Base-by-base conservation (phyloP, 1,140 invertebrate genomes). In the Tribolium madens region DNA sequence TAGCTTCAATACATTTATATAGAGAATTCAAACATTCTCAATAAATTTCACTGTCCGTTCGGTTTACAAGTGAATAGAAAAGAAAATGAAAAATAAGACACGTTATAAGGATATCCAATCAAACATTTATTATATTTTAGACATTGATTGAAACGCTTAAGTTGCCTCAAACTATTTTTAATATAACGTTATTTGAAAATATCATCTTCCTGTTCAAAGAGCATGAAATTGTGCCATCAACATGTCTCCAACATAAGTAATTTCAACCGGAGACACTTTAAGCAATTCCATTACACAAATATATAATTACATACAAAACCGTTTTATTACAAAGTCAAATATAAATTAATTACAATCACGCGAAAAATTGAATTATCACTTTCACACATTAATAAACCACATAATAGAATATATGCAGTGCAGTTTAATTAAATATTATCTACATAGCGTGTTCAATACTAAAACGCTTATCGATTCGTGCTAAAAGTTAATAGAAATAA, bases 161-260 rank as follows among this genome's bases (percentile, higher is more conserved):
- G 10, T 18, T 33, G 18, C 57, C n/a, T 57, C 57, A 31, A 64
- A 64, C 57, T 64, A 64, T 64, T 64, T 64, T 64, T 64, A 64
- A 64, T 64, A 71, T 47, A 71, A 71, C 36, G 17, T 48, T 71
- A 48, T 71, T 71, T 47, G 50, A 73, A 73, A 52, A 73, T 73
- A 73, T 53, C 71, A 73, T 73, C 52, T 73, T 36, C n/a, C 12
- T 73, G 71, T 73, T 73, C 71, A 53, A n/a, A 10, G 26, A 53
- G 21, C 71, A 73, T 73, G 71, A 73, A 73, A 73, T 73, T 73
- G 52, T 26, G 3, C 48, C 52, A 73, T 73, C 47, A 73, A 73
- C 21, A 33, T 73, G 71, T 73, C 48, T 53, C 46, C 70, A 72
- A 26, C 26, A 72, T 72, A 13, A 52, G 57, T 64, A 64, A 33